A percentile compares a stretch with the other conserved stretches of the same genome.
phyloP scores from a whole-genome alignment of 2,888 invertebrate species.

The Campoplex nolae region DNA sequence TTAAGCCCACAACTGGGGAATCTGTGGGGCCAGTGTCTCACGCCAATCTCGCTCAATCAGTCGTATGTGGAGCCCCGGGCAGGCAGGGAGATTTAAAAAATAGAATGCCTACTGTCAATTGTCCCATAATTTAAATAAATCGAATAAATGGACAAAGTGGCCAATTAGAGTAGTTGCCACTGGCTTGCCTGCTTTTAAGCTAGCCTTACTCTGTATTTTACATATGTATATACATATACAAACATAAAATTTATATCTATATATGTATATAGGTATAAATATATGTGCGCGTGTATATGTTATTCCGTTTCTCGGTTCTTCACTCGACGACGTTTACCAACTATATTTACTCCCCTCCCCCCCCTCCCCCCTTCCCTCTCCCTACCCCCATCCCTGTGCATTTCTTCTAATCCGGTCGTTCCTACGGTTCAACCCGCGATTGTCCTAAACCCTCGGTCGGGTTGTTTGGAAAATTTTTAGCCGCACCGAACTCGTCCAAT shows the following conservation, averaged over 20 bases:
- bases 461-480: constrained; percentile 30
- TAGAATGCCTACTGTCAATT: constrained; percentile 85
- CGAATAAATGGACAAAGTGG: constrained; percentile 85
- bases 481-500: constrained; percentile 8
- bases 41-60: constrained; percentile 85
- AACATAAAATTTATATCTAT: neutral
- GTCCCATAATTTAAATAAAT: constrained; percentile 85
- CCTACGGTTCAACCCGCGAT: constrained; percentile 5
- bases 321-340: constrained; percentile 64
- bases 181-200: constrained; percentile 81
- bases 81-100: constrained; percentile 84
- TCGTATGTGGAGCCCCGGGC: constrained; percentile 74
- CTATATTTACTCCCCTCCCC: constrained; percentile 50
- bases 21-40: constrained; percentile 85
- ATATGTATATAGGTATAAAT: neutral
- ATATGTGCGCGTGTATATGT: constrained; percentile 25
- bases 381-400: constrained; percentile 46
- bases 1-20: constrained; percentile 85
- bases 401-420: neutral
- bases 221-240: constrained; percentile 10
- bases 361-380: constrained; percentile 20
- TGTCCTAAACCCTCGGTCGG: neutral
- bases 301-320: constrained; percentile 71
- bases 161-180: constrained; percentile 84
- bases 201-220: constrained; percentile 49